These are phyloP conservation scores for Lampropteryx suffumata DNA, from an alignment of 2,888 invertebrate species.

Conservation along the genomic window DNA sequence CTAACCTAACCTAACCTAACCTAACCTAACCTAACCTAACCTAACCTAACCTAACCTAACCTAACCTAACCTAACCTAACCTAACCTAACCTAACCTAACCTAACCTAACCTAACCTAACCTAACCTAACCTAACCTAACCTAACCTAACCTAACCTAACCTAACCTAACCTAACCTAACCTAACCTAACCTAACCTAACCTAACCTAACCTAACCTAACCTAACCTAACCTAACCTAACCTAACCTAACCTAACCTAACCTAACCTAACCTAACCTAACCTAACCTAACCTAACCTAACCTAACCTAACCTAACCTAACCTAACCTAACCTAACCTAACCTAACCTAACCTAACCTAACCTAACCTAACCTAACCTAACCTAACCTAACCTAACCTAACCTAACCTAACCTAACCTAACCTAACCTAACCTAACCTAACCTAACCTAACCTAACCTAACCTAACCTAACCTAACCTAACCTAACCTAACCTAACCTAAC, in stretches of 20 bases:
- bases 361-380: slow-evolving; percentile 32
- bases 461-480: slow-evolving; percentile 20
- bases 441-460: slow-evolving; percentile 24
- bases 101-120: slow-evolving; percentile 39
- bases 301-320: slow-evolving; percentile 36
- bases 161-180: slow-evolving; percentile 28
- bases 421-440: slow-evolving; percentile 26
- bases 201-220: slow-evolving; percentile 24
- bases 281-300: slow-evolving; percentile 13
- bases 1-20: slow-evolving; percentile 18
- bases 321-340: slow-evolving; percentile 39
- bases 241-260: slow-evolving; percentile 26
- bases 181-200: slow-evolving; percentile 28
- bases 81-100: slow-evolving; percentile 38
- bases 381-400: slow-evolving; percentile 28
- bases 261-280: slow-evolving; percentile 7
- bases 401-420: slow-evolving; percentile 25
- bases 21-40: slow-evolving; percentile 11
- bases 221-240: slow-evolving; percentile 25
- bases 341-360: slow-evolving; percentile 38
- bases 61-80: slow-evolving; percentile 24
- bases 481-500: slow-evolving; percentile 23
- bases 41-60: slow-evolving; percentile 14
- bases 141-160: slow-evolving; percentile 23
- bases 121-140: slow-evolving; percentile 25